Base-by-base conservation (phyloP, 1,140 invertebrate species). In the Babylonia areolata region DNA sequence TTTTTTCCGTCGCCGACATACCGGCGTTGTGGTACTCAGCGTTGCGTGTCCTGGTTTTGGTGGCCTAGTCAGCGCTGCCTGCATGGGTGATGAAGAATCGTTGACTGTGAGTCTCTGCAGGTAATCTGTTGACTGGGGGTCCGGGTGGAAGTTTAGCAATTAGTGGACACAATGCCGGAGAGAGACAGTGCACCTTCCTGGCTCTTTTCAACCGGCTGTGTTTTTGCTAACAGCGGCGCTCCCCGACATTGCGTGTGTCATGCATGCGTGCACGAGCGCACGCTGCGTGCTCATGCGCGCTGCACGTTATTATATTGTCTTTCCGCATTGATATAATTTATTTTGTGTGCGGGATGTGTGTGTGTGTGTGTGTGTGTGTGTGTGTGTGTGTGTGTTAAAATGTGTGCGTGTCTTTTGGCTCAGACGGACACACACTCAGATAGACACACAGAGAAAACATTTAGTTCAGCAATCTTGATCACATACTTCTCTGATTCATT, bases 291-390 rank as follows among this genome's bases (percentile, higher is more conserved):
- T n/a, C n/a, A n/a, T n/a, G n/a, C n/a, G n/a, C n/a, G n/a, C n/a
- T n/a, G n/a, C n/a, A n/a, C n/a, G n/a, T n/a, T n/a, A n/a, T n/a
- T n/a, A n/a, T n/a, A n/a, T n/a, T n/a, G n/a, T n/a, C n/a, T n/a
- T n/a, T n/a, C n/a, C n/a, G n/a, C n/a, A n/a, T n/a, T n/a, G n/a
- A n/a, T n/a, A n/a, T n/a, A n/a, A n/a, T n/a, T n/a, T n/a, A n/a
- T n/a, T n/a, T n/a, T n/a, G n/a, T 77, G 33, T 77, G 75, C 3
- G 9, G 33, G 75, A 31, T 40, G 75, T 77, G 75, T 40, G 33
- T 37, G 75, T 69, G 58, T 69, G 58, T 69, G 58, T 69, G 58
- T 69, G 58, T 69, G 58, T 69, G 58, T 69, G 58, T 69, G 58
- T 69, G 46, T 51, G 46, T 51, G 46, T 51, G 46, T 51, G 46